Evolutionary conservation across 2,113 vertebrate genomes (phyloP).

Genomic region (Miniopterus natalensis): DNA sequence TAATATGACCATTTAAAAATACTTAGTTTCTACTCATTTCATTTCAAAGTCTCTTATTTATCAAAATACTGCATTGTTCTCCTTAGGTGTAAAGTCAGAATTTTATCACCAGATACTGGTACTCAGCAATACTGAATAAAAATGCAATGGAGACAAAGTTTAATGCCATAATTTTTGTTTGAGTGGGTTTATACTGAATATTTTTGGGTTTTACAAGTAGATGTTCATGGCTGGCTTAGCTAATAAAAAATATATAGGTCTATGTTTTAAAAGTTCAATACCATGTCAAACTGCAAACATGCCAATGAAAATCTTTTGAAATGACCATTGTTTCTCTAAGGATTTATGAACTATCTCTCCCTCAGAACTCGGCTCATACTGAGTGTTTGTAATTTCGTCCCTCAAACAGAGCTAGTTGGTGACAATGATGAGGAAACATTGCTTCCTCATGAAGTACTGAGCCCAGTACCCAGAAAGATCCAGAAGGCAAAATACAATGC

Average conservation of each 20-base stretch:
- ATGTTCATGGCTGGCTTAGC: not conserved
- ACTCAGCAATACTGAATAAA: not conserved
- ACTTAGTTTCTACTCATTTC: not conserved
- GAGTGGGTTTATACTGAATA: not conserved
- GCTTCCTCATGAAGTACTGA: not conserved
- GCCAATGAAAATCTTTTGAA: not conserved
- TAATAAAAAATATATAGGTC: not conserved
- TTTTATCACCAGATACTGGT: not conserved
- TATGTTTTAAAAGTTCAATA: conserved; percentile 12
- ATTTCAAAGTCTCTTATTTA: conserved; percentile 22
- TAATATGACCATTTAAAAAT: conserved; percentile 11
- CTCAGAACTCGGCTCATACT: not conserved
- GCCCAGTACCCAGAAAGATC: not conserved
- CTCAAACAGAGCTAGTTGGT: not conserved
- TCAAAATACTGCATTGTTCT: not conserved
- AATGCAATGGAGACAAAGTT: not conserved
- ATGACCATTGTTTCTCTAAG: not conserved
- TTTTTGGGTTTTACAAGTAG: not conserved
- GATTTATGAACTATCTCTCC: not conserved
- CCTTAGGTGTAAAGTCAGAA: not conserved
- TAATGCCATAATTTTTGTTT: not conserved
- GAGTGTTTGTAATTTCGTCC: not conserved
- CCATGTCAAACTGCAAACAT: not conserved
- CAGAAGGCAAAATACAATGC: not conserved
- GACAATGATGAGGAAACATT: not conserved